Evolutionary conservation across 2,888 invertebrate species (phyloP), one percentile per base, ranked within the genome.

Genomic region (Apotomis capreana): DNA sequence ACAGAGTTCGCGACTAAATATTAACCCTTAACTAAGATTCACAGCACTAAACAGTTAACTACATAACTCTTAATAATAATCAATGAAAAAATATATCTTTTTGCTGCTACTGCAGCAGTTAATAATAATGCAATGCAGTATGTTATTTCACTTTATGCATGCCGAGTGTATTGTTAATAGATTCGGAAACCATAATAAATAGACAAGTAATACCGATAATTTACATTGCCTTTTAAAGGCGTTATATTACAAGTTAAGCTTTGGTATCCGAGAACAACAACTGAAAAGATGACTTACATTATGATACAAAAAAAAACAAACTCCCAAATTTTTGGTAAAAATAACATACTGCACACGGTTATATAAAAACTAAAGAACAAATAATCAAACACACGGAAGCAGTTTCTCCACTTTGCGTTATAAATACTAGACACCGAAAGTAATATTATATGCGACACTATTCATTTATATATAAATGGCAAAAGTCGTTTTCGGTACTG

Each of bases 1-100:
- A 10, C 13, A 51, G 26, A 26, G 40, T 58, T 26, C 44, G 69
- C 49, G 51, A 58, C 26, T 58, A 69, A 58, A 63, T 58, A 63
- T 57, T 52, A 69, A 69, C 51, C 51, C 69, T 69, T 69, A 64
- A 69, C 57, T 69, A 52, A 63, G 58, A 64, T 69, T 69, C 69
- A 69, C 69, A 69, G 69, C 69, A 52, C 69, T 58, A 69, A 58
- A 64, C 58, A 69, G 63, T 58, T 69, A 26, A 26, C 26, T 26
- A 63, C 49, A 63, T 69, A 46, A 69, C 46, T 61, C 49, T 59
- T 68, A 68, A 60, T 60, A 68, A 54, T 61, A 68, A 68, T 12
- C 59, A 68, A 68, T 68, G 59, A 13, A 55, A 69, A 55, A 69
- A 49, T 65, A 65, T 65, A 36, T 46, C 9, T 65, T 55, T 13